Conservation (phyloP, 30 jellyfish, hydroid and myxozoan genomes). For the Chrysaora quinquecirrha region DNA sequence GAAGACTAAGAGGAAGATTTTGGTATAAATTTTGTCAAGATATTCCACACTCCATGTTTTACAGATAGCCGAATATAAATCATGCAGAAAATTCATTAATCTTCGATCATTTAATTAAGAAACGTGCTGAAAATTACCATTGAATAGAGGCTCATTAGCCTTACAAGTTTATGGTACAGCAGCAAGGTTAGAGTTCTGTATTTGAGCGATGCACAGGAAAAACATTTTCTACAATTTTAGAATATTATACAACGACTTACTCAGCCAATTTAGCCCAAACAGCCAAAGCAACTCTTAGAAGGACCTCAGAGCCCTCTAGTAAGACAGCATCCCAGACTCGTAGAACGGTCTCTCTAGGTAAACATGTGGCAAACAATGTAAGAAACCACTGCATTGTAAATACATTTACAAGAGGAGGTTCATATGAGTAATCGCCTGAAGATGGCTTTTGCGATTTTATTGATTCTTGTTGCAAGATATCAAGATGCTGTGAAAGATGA, state of each 20-base stretch:
- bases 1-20: too few relatives aligned
- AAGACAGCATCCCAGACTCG: slow-evolving; percentile 97
- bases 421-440: slow-evolving; percentile 81
- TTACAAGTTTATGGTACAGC: too few relatives aligned
- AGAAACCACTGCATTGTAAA: slow-evolving; percentile 99
- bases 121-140: too few relatives aligned
- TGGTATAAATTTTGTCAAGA: too few relatives aligned
- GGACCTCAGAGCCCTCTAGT: slow-evolving; percentile 96
- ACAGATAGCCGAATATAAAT: too few relatives aligned
- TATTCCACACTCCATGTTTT: too few relatives aligned
- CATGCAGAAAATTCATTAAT: too few relatives aligned
- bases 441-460: slow-evolving; percentile 50
- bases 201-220: too few relatives aligned
- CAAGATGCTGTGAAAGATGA: slow-evolving; percentile 75
- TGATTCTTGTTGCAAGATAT: slow-evolving; percentile 86
- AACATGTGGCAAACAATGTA: slow-evolving; percentile 95
- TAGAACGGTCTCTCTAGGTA: slow-evolving; percentile 95
- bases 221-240: too few relatives aligned
- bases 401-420: slow-evolving; percentile 96
- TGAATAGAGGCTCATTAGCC: too few relatives aligned
- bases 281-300: slow-evolving; percentile 92
- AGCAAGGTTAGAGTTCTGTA: too few relatives aligned
- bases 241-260: slow-evolving; percentile 80
- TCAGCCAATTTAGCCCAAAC: slow-evolving; percentile 95
- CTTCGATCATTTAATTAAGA: too few relatives aligned